These are phyloP conservation scores for Porites evermanni DNA, from an alignment of 92 coral and sea anemone genomes.

Conservation along the genomic window DNA sequence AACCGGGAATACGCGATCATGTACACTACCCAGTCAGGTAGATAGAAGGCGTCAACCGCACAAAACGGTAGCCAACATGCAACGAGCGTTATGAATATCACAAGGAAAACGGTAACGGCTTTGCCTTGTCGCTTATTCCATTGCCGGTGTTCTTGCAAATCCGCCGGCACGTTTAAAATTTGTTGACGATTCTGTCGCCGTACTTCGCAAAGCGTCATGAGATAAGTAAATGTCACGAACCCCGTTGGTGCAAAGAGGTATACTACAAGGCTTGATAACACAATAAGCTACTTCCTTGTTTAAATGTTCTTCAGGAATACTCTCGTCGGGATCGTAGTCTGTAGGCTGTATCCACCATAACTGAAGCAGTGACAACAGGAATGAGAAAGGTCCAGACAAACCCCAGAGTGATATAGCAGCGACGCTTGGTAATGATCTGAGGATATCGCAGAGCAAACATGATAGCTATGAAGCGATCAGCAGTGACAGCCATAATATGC, in stretches of 20 bases:
- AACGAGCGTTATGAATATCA: slow-evolving; percentile 53
- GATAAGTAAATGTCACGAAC: slow-evolving; percentile 53
- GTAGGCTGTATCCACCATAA: slow-evolving; percentile 55
- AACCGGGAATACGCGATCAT: slow-evolving; percentile 52
- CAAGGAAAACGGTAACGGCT: slow-evolving; percentile 53
- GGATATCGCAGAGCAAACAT: slow-evolving; percentile 57
- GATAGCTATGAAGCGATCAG: slow-evolving; percentile 66
- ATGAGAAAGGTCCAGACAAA: slow-evolving; percentile 48
- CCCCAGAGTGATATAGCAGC: slow-evolving; percentile 38
- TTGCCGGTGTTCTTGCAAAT: slow-evolving; percentile 17
- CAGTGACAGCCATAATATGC: slow-evolving; percentile 64
- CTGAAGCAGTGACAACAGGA: slow-evolving; percentile 53
- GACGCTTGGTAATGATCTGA: slow-evolving; percentile 50
- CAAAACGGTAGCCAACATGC: slow-evolving; percentile 68
- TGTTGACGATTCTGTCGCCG: slow-evolving; percentile 55
- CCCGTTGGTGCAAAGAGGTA: slow-evolving; percentile 46
- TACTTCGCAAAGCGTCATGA: slow-evolving; percentile 51
- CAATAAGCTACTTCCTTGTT: slow-evolving; percentile 41
- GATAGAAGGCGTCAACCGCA: neutral
- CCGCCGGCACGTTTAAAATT: slow-evolving; percentile 18
- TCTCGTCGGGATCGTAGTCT: slow-evolving; percentile 30
- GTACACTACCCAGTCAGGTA: slow-evolving; percentile 57
- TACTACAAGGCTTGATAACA: slow-evolving; percentile 42
- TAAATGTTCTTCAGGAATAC: slow-evolving; percentile 22
- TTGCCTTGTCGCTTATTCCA: slow-evolving; percentile 41